phyloP scores from a whole-genome alignment of 2,113 vertebrate genomes.

The Pterocles burchelli region DNA sequence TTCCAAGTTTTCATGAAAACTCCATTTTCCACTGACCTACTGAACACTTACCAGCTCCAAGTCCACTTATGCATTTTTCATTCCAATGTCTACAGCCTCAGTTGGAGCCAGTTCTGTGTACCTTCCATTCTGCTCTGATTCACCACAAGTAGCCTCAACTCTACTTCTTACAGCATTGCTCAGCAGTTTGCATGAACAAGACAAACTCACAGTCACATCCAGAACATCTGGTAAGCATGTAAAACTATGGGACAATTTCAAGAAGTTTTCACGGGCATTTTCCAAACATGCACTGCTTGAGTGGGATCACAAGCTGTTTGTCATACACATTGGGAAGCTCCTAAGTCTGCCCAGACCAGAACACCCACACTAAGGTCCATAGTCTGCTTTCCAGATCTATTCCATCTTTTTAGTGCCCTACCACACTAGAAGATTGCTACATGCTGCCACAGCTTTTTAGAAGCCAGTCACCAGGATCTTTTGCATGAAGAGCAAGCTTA shows the following conservation, averaged over 20 bases:
- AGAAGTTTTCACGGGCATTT: not conserved
- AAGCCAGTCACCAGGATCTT: not conserved
- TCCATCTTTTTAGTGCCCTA: not conserved
- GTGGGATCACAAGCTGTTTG: not conserved
- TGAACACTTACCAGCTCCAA: not conserved
- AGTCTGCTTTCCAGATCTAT: not conserved
- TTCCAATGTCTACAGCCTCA: not conserved
- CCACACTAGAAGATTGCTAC: not conserved
- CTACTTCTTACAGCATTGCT: not conserved
- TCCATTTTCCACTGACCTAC: not conserved
- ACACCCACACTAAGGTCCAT: accelerated
- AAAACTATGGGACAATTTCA: not conserved
- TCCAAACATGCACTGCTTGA: accelerated
- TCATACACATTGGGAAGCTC: not conserved
- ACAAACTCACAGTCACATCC: not conserved
- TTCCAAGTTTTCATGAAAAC: not conserved
- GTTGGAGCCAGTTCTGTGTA: not conserved
- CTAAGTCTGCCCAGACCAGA: not conserved
- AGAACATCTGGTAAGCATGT: not conserved
- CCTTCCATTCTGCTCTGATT: not conserved
- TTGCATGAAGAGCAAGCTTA: accelerated
- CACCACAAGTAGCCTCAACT: not conserved
- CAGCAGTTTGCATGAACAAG: not conserved
- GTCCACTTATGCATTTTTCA: not conserved
- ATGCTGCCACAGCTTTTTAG: not conserved